These are phyloP conservation scores for Cephus pygmeus DNA, from an alignment of 2,888 invertebrate species.

Conservation along the genomic window DNA sequence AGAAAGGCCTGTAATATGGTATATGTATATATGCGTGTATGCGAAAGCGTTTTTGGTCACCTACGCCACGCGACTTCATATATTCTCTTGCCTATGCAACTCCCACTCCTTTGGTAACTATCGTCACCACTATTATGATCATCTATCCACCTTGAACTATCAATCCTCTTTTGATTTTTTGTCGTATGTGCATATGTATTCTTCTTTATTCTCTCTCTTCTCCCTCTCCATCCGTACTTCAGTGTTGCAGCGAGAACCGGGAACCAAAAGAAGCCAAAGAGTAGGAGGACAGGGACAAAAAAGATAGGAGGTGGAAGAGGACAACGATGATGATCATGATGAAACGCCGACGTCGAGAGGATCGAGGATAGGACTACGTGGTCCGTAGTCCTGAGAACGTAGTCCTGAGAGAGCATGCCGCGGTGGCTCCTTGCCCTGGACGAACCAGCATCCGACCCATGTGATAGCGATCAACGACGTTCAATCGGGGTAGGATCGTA, in stretches of 20 bases:
- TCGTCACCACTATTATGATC: background rate
- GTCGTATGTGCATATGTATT: background rate
- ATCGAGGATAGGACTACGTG: slow-evolving; percentile 21
- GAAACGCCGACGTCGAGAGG: slow-evolving; percentile 13
- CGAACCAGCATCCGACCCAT: slow-evolving; percentile 53
- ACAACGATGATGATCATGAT: slow-evolving; percentile 20
- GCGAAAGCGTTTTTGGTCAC: background rate
- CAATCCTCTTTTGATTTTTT: background rate
- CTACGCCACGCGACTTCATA: background rate
- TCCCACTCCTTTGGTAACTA: background rate
- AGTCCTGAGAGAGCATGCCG: slow-evolving; percentile 42
- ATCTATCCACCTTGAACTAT: background rate
- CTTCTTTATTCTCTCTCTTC: background rate
- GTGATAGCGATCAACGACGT: slow-evolving; percentile 38
- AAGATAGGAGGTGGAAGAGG: slow-evolving; percentile 7
- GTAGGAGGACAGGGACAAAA: background rate
- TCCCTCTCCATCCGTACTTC: background rate
- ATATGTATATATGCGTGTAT: background rate
- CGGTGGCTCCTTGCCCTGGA: slow-evolving; percentile 51
- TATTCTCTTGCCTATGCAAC: background rate
- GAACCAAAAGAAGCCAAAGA: background rate
- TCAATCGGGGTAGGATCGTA: slow-evolving; percentile 35
- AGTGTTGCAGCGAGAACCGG: slow-evolving; percentile 4
- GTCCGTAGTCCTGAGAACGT: slow-evolving; percentile 19
- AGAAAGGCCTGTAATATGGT: background rate